Evolutionary conservation across 2,888 invertebrate genomes (phyloP).

Genomic region (Diarsia dahlii): DNA sequence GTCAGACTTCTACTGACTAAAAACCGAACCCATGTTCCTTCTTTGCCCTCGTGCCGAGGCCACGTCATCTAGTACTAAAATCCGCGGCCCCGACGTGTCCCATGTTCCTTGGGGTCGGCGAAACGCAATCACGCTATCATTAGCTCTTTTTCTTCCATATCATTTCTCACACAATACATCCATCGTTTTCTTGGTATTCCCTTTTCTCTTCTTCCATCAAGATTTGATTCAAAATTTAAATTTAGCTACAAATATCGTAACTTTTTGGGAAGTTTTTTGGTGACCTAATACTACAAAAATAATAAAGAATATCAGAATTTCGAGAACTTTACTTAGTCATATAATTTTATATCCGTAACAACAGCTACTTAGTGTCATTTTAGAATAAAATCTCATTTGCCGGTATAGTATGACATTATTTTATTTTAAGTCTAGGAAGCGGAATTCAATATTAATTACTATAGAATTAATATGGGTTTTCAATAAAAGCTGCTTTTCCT

Average conservation of each 20-base stretch:
- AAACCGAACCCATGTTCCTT: too few species aligned
- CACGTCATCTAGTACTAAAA: too few species aligned
- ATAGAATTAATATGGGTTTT: slow-evolving; percentile 37
- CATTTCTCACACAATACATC: too few species aligned
- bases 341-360: neutral
- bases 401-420: slow-evolving; percentile 39
- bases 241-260: neutral
- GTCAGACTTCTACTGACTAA: too few species aligned
- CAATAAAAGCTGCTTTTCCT: neutral
- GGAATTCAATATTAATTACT: slow-evolving; percentile 50
- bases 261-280: neutral
- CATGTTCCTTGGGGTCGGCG: too few species aligned
- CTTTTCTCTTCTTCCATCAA: too few species aligned
- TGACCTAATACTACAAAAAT: neutral
- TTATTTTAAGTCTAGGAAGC: slow-evolving; percentile 56
- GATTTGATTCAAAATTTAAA: neutral
- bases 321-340: neutral
- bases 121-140: too few species aligned
- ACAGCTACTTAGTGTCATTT: slow-evolving; percentile 17
- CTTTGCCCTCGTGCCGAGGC: too few species aligned
- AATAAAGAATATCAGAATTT: neutral
- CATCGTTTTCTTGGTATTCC: too few species aligned
- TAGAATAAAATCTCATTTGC: slow-evolving; percentile 25
- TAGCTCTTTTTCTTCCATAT: too few species aligned
- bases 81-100: too few species aligned